phyloP scores from a whole-genome alignment of 2,797 vertebrate species.

The Acanthurus tractus region DNA sequence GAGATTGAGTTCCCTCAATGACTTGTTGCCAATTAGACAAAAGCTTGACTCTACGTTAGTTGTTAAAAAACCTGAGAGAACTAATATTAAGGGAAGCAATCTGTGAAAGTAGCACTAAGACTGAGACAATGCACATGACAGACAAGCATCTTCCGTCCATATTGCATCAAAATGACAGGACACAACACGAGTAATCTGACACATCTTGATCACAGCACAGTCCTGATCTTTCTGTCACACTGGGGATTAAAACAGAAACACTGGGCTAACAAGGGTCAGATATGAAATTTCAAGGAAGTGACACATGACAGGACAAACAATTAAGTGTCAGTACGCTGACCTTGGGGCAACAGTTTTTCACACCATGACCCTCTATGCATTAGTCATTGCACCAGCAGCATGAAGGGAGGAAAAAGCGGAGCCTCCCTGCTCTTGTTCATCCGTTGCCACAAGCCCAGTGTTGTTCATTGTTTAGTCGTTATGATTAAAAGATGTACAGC shows the following conservation, averaged over 20 bases:
- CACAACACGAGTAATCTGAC: slow-evolving; percentile 84
- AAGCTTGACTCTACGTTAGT: slow-evolving; percentile 15
- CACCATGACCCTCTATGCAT: slow-evolving; percentile 80
- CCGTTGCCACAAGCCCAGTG: slow-evolving; percentile 59
- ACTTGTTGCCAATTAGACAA: slow-evolving; percentile 12
- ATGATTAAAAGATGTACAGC: slow-evolving; percentile 85
- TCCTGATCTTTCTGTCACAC: slow-evolving; percentile 82
- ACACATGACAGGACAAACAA: slow-evolving; percentile 87
- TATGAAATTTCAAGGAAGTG: slow-evolving; percentile 86
- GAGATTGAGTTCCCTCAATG: slow-evolving; percentile 16
- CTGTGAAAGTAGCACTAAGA: slow-evolving; percentile 27
- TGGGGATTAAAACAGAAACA: slow-evolving; percentile 84
- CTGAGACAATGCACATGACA: slow-evolving; percentile 51
- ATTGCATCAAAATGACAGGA: slow-evolving; percentile 75
- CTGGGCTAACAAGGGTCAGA: slow-evolving; percentile 80
- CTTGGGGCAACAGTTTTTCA: slow-evolving; percentile 83
- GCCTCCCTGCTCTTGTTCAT: slow-evolving; percentile 53
- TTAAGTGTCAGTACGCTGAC: slow-evolving; percentile 84
- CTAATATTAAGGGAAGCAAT: neutral
- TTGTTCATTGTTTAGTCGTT: slow-evolving; percentile 85
- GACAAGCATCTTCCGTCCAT: slow-evolving; percentile 55
- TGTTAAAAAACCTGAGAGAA: neutral
- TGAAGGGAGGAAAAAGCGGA: slow-evolving; percentile 33
- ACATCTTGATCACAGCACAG: slow-evolving; percentile 84
- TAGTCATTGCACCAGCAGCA: slow-evolving; percentile 76